Evolutionary conservation across 2,113 vertebrate species (phyloP).

Genomic region (Pelodiscus sinensis): DNA sequence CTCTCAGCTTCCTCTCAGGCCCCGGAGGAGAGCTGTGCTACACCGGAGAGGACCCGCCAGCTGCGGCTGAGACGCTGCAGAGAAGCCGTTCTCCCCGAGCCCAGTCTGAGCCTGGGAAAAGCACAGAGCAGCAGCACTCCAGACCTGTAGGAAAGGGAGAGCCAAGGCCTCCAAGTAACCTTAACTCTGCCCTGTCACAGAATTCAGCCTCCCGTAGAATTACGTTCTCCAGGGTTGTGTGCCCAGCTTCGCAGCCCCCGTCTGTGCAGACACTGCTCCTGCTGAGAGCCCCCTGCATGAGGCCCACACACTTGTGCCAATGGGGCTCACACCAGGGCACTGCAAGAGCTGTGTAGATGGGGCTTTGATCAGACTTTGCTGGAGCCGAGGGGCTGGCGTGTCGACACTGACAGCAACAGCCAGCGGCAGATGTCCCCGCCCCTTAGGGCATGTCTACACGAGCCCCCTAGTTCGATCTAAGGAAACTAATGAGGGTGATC

Average conservation of each 20-base stretch:
- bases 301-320: not conserved
- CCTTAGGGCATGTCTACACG: too few species aligned
- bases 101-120: rapidly evolving
- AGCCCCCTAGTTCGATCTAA: too few species aligned
- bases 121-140: not conserved
- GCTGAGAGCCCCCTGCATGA: not conserved
- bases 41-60: not conserved
- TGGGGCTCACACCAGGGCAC: too few species aligned
- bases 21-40: too few species aligned
- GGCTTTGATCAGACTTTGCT: not conserved
- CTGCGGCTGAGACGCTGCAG: not conserved
- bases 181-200: not conserved
- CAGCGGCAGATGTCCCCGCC: too few species aligned
- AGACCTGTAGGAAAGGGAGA: not conserved
- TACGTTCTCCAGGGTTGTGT: not conserved
- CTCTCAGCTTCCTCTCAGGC: too few species aligned
- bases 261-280: not conserved
- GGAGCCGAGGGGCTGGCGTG: not conserved
- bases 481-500: too few species aligned
- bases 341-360: not conserved
- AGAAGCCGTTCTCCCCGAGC: not conserved
- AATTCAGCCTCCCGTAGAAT: not conserved
- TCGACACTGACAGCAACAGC: too few species aligned
- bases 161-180: not conserved
- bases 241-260: not conserved